Percentiles rank a stretch among this genome's conserved stretches.
These are phyloP conservation scores for Oryzias melastigma DNA, from an alignment of 2,113 vertebrate genomes.

Conservation along the genomic window DNA sequence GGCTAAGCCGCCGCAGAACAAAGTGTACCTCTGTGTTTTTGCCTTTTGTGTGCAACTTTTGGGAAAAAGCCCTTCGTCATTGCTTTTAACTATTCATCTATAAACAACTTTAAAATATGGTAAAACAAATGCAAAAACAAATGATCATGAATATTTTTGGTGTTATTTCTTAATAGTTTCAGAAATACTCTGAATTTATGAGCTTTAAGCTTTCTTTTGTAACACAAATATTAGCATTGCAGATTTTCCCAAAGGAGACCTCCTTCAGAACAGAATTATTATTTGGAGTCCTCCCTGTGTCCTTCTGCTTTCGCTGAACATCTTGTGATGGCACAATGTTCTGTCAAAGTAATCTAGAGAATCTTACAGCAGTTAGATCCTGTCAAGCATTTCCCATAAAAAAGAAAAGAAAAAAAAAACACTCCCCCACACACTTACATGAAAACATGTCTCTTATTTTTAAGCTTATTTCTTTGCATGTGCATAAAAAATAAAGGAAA, in stretches of 20 bases:
- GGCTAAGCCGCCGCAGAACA: constrained; percentile 28
- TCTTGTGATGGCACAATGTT: background rate
- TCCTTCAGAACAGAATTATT: background rate
- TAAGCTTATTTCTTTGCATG: background rate
- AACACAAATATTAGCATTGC: background rate
- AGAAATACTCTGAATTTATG: background rate
- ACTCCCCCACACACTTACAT: background rate
- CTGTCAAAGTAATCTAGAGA: constrained; percentile 7
- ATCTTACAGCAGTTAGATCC: background rate
- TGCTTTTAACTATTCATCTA: background rate
- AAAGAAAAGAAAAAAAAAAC: constrained; percentile 1
- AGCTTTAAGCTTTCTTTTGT: background rate
- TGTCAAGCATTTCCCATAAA: background rate
- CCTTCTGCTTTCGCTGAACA: background rate
- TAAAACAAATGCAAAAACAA: background rate
- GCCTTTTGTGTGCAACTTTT: background rate
- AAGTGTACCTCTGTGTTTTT: constrained; percentile 12
- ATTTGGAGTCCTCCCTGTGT: background rate
- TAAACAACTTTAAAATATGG: background rate
- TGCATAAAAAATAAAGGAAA: background rate
- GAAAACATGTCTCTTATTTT: background rate
- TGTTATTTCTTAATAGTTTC: background rate
- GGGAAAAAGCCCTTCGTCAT: background rate
- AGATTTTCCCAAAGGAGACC: background rate
- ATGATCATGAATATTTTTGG: background rate